Evolutionary conservation across 2,888 invertebrate species (phyloP), one percentile per base, ranked within the genome.

Genomic region (Leptinotarsa tumamoca): DNA sequence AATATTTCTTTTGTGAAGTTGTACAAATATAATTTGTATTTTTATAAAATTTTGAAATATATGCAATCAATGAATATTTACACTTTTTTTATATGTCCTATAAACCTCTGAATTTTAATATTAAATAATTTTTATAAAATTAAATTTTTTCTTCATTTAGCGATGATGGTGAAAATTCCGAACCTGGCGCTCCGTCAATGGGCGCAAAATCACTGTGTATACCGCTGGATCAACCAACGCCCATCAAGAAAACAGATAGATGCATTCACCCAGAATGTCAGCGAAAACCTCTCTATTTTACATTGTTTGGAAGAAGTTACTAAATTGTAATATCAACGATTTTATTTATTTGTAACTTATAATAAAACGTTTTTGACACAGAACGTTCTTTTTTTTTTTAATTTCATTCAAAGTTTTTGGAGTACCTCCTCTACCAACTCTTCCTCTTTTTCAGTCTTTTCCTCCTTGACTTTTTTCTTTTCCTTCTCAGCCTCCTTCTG

Each of bases 121-220:
- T 18, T 71, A 3, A 7, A 71, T 58, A 63, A n/a, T 73, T 66
- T 63, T 69, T 73, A 68, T 49, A 18, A 66, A 23, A 50, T 76
- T 72, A n/a, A 27, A 54, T 56, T 58, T 17, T 81, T 79, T 74
- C 82, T 88, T 87, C 7, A 33, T 33, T 33, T 88, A 95, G 95
- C 85, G 93, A 91, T 75, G 93, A 94, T 71, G 91, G 83, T 1
- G 90, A 92, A 76, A 90, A 88, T 85, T 82, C 92, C 67, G 94
- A 95, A 77, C 91, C 93, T 71, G 96, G 96, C 75, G 95, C 95
- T 27, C 96, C 98, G 33, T 93, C 98, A 0, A 99, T 99, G 98
- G 99, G 99, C 58, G 99, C 99, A 10, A 99, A 99, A 89, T 94
- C 97, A 13, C 91, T 99, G n/a, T 99, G 99, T 88, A 96, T 99